phyloP scores from a whole-genome alignment of 2,888 invertebrate species.

The Notodonta ziczac region DNA sequence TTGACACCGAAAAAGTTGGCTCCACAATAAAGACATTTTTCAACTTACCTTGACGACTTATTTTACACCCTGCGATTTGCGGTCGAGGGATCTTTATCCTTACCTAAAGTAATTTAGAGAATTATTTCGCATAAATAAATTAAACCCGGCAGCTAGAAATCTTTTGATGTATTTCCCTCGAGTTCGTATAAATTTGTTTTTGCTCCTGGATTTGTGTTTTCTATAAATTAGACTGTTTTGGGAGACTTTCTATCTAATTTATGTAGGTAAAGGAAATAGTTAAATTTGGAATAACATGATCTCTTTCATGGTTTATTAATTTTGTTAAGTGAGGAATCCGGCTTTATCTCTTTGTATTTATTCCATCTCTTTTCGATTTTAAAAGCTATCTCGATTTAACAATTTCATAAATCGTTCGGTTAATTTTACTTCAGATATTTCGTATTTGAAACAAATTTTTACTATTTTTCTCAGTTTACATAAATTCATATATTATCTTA shows the following conservation, averaged over 20 bases:
- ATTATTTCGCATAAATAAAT: slow-evolving; percentile 9
- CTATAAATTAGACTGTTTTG: background rate
- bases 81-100: background rate
- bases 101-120: background rate
- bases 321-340: too few relatives aligned
- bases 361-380: too few relatives aligned
- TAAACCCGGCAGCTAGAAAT: slow-evolving; percentile 25
- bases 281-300: background rate
- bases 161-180: slow-evolving; percentile 36
- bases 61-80: slow-evolving; percentile 2
- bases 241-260: background rate
- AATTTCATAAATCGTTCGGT: too few relatives aligned
- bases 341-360: too few relatives aligned
- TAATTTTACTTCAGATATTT: too few relatives aligned
- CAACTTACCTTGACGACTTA: background rate
- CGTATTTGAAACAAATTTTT: too few relatives aligned
- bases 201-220: slow-evolving; percentile 9
- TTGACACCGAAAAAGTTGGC: slow-evolving; percentile 12
- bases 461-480: too few relatives aligned
- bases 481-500: too few relatives aligned
- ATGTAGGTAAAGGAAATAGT: background rate
- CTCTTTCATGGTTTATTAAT: background rate
- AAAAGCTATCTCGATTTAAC: too few relatives aligned
- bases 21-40: slow-evolving; percentile 18
- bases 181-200: slow-evolving; percentile 31